A percentile compares a stretch with the other conserved stretches of the same genome.
These are phyloP conservation scores for Schizotus pectinicornis DNA, from an alignment of 2,888 invertebrate genomes.

Conservation along the genomic window DNA sequence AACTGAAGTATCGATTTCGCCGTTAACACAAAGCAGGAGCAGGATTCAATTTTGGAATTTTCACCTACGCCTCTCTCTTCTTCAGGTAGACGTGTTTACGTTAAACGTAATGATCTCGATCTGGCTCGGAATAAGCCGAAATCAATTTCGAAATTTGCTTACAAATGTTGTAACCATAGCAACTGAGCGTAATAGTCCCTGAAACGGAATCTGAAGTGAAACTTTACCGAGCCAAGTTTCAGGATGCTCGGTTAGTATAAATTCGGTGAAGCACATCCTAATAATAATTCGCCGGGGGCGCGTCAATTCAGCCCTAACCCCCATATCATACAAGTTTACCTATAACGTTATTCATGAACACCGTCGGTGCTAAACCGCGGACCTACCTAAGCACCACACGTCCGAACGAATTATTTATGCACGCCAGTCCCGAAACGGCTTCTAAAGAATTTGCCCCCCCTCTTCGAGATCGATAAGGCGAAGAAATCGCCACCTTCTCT, in stretches of 20 bases:
- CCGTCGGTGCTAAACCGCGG: constrained; percentile 20
- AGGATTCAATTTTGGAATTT: no score
- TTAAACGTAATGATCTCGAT: constrained; percentile 16
- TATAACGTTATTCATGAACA: constrained; percentile 25
- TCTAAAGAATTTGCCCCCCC: no score
- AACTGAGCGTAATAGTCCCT: constrained; percentile 24
- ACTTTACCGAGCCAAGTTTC: constrained; percentile 24
- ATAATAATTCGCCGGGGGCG: constrained; percentile 31
- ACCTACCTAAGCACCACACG: constrained; percentile 12
- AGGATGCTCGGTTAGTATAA: constrained; percentile 26
- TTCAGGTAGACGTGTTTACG: constrained; percentile 1
- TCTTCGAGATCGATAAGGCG: no score
- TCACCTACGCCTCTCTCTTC: background rate
- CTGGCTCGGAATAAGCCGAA: constrained; percentile 17
- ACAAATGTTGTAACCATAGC: constrained; percentile 24
- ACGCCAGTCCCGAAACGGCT: no score
- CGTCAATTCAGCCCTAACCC: constrained; percentile 17
- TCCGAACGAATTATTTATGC: constrained; percentile 14
- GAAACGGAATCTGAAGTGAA: constrained; percentile 24
- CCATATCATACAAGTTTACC: constrained; percentile 24
- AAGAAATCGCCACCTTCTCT: no score
- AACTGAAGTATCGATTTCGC: no score
- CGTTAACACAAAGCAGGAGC: no score
- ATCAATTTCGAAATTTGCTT: constrained; percentile 24
- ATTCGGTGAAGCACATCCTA: constrained; percentile 31